A percentile compares a stretch with the other conserved stretches of the same genome.
Evolutionary conservation across 2,113 vertebrate species (phyloP).

Genomic region (Camelus bactrianus): DNA sequence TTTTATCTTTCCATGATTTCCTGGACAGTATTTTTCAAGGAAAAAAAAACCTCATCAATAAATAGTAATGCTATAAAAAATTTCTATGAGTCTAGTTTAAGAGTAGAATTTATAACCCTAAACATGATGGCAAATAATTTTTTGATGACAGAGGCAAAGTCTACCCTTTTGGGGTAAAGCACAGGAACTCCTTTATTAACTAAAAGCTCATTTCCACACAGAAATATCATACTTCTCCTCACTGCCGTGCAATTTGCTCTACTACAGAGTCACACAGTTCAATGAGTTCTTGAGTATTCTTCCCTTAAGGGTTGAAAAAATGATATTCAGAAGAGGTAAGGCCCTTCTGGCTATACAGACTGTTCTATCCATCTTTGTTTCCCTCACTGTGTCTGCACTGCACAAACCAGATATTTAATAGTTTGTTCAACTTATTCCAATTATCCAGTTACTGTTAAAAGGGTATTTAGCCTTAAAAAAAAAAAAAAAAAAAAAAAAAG

Average conservation of each 20-base stretch:
- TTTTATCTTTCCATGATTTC: not conserved
- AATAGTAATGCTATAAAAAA: not conserved
- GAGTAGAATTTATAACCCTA: not conserved
- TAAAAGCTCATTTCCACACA: not conserved
- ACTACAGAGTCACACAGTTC: not conserved
- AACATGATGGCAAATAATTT: not conserved
- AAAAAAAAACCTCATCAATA: not conserved
- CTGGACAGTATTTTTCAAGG: not conserved
- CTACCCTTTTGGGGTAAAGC: not conserved
- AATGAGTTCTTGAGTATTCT: not conserved
- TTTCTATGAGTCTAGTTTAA: not conserved
- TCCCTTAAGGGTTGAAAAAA: not conserved
- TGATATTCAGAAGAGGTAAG: not conserved
- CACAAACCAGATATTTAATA: not conserved
- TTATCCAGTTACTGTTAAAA: not conserved
- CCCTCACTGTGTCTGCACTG: not conserved
- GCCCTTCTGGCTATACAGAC: not conserved
- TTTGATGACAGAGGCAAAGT: not conserved
- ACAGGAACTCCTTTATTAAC: not conserved
- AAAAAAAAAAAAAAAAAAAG: not conserved
- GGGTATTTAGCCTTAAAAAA: not conserved
- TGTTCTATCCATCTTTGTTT: not conserved
- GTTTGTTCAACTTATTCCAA: not conserved
- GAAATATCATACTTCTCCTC: not conserved
- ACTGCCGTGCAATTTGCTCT: rapidly evolving